Evolutionary conservation across 2,797 vertebrate genomes (phyloP), one percentile per base, ranked within the genome.

Genomic region (Hydrocynus forskahlii): DNA sequence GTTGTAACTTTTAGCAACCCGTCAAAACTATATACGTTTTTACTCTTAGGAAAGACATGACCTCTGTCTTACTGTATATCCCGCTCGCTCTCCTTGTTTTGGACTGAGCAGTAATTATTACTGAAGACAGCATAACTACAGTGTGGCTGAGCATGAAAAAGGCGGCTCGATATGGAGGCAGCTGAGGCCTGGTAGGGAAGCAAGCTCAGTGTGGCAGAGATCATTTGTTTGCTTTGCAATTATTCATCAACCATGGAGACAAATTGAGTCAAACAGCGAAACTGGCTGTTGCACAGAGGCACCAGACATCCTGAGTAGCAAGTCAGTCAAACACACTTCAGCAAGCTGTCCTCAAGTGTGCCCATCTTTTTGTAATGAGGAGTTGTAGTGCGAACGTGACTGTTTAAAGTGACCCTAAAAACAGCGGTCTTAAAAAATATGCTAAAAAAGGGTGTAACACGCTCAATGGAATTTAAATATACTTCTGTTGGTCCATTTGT

Each of bases 151-250:
- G 54, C 71, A 55, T 70, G 69, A 69, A 89, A 91, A 77, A 35
- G 48, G 86, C 81, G 84, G 86, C 90, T 87, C 76, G 81, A 92
- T 54, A 43, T 12, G 38, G 12, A 76, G 78, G 52, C 76, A 66
- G 50, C 19, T 57, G 35, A 76, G 74, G 74, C 59, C 40, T 63
- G 40, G 60, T 76, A 76, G 59, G 91, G 95, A 94, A 93, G 90
- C 92, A 92, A 89, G 92, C 89, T 94, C 95, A 95, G 93, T 93
- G 95, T 96, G 94, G 93, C 93, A 92, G 92, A 91, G 89, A 91
- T 96, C 94, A 97, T 96, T 95, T 97, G 96, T 97, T 96, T 96
- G 95, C 95, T 97, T 96, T 96, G 94, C 95, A 93, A 96, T 97
- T 97, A 96, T 96, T 95, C 96, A 96, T 94, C 91, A 84, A 96